Conservation (phyloP, 2,797 vertebrate species). For the Perodicticus potto region DNA sequence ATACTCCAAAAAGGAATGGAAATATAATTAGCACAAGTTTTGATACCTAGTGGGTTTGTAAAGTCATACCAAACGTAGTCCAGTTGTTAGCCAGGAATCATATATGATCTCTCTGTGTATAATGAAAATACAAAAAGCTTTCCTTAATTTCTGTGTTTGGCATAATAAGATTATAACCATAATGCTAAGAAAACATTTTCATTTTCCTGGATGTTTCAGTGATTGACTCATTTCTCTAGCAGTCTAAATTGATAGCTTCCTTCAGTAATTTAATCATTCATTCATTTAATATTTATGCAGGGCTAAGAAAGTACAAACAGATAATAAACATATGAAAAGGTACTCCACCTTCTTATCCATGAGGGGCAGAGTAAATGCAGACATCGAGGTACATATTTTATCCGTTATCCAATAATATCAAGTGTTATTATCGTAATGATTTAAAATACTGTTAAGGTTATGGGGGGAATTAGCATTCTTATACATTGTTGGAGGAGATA, state of each 20-base stretch:
- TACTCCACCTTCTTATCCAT: conserved; percentile 20
- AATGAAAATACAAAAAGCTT: conserved; percentile 56
- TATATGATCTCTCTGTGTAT: conserved; percentile 44
- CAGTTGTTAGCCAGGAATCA: conserved; percentile 32
- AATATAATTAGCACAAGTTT: background rate
- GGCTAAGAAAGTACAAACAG: conserved; percentile 34
- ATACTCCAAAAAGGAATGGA: background rate
- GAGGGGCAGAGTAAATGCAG: background rate
- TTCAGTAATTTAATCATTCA: conserved; percentile 64
- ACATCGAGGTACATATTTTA: conserved; percentile 33
- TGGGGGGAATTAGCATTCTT: background rate
- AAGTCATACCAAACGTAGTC: background rate
- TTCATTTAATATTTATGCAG: conserved; percentile 67
- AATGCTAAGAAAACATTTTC: conserved; percentile 60
- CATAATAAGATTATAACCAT: conserved; percentile 47
- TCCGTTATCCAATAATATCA: background rate
- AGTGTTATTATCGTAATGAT: background rate
- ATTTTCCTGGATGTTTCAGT: conserved; percentile 43
- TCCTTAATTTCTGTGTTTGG: conserved; percentile 52
- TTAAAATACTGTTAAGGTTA: background rate
- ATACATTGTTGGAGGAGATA: background rate
- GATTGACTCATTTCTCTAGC: conserved; percentile 58
- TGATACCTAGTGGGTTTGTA: background rate
- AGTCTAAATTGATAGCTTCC: conserved; percentile 23
- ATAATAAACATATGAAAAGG: conserved; percentile 54